These are phyloP conservation scores for Halichoeres trimaculatus DNA, from an alignment of 2,113 vertebrate genomes.

Conservation along the genomic window DNA sequence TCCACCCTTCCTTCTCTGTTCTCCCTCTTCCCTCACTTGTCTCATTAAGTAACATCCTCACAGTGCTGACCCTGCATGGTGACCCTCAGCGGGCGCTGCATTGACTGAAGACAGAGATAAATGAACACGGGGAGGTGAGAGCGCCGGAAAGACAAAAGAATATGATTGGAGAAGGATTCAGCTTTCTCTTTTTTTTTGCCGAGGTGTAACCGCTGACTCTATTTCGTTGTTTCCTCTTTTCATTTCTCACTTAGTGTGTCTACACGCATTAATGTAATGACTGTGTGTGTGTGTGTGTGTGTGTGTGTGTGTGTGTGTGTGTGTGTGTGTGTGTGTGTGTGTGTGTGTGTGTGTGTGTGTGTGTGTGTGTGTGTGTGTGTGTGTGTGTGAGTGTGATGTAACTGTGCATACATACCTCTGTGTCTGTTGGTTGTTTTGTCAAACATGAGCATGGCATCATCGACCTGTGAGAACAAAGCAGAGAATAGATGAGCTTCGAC, in stretches of 20 bases:
- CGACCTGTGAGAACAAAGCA: conserved; percentile 86
- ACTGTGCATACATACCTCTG: conserved; percentile 84
- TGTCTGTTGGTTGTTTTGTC: conserved; percentile 98
- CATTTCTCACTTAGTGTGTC: conserved; percentile 14
- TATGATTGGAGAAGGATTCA: conserved; percentile 11
- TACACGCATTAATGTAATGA: conserved; percentile 32
- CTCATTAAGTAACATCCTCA: conserved; percentile 49
- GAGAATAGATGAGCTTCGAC: conserved; percentile 70
- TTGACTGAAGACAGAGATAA: conserved; percentile 47
- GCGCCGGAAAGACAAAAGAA: conserved; percentile 7
- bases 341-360: too few relatives aligned
- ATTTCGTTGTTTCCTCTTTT: conserved; percentile 24
- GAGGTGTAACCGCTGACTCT: conserved; percentile 29
- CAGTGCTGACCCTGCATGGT: conserved; percentile 34
- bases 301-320: too few relatives aligned
- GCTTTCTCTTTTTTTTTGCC: neutral
- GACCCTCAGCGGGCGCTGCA: conserved; percentile 42
- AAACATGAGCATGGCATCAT: conserved; percentile 98
- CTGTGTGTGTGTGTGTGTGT: neutral
- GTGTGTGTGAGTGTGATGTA: neutral
- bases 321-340: neutral
- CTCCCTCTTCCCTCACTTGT: conserved; percentile 24
- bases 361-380: too few relatives aligned
- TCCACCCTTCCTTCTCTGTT: neutral
- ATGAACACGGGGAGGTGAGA: conserved; percentile 2